Evolutionary conservation across 2,888 invertebrate genomes (phyloP).

Genomic region (Balanococcus diminutus): DNA sequence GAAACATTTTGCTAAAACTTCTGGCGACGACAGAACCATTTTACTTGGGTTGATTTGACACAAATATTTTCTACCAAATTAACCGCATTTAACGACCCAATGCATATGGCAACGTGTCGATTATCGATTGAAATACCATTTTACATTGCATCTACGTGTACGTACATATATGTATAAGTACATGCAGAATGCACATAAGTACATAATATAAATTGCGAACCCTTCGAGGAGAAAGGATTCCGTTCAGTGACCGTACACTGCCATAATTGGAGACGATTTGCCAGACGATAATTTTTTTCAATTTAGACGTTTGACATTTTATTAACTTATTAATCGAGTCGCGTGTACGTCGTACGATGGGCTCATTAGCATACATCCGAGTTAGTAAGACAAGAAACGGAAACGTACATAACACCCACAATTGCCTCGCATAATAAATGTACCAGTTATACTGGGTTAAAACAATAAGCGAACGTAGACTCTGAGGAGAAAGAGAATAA

Average conservation of each 20-base stretch:
- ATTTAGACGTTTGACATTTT: slow-evolving; percentile 8
- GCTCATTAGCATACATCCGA: background rate
- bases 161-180: too few species aligned
- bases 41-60: too few species aligned
- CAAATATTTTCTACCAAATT: too few species aligned
- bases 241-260: background rate
- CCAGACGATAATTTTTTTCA: background rate
- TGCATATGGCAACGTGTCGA: too few species aligned
- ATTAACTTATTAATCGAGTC: slow-evolving; percentile 16
- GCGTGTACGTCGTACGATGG: background rate
- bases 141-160: too few species aligned
- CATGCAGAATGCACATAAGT: too few species aligned
- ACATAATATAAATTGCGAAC: too few species aligned
- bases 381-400: slow-evolving; percentile 1
- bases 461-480: background rate
- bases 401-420: background rate
- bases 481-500: background rate
- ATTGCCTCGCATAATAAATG: background rate
- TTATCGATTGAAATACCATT: too few species aligned
- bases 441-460: background rate
- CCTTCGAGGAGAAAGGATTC: background rate
- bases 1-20: too few species aligned
- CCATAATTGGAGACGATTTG: background rate
- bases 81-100: too few species aligned
- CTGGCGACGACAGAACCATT: too few species aligned